A percentile compares a stretch with the other conserved stretches of the same genome.
These are phyloP conservation scores for Grallaria varia DNA, from an alignment of 2,113 vertebrate genomes.

Conservation along the genomic window DNA sequence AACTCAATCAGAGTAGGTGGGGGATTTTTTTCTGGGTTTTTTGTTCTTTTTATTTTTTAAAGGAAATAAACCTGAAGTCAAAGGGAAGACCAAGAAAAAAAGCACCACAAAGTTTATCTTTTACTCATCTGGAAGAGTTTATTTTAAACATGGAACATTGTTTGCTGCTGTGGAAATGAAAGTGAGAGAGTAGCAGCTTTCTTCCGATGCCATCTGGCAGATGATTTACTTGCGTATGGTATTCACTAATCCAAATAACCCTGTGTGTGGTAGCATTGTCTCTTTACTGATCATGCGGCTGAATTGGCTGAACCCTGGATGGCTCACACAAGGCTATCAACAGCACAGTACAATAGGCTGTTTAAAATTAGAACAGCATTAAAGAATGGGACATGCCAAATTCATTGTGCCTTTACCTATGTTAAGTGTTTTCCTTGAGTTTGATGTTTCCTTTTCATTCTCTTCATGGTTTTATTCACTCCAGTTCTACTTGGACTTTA, in stretches of 20 bases:
- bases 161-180: slow-evolving; percentile 81
- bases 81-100: slow-evolving; percentile 68
- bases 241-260: slow-evolving; percentile 79
- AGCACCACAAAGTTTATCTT: slow-evolving; percentile 76
- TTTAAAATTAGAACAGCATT: slow-evolving; percentile 51
- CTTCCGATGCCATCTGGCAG: slow-evolving; percentile 80
- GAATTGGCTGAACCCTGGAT: slow-evolving; percentile 72
- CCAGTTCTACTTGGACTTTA: neutral
- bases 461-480: neutral
- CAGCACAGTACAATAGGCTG: slow-evolving; percentile 39
- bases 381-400: neutral
- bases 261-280: slow-evolving; percentile 75
- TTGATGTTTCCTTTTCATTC: slow-evolving; percentile 9
- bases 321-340: slow-evolving; percentile 66
- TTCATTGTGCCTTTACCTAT: neutral
- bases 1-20: slow-evolving; percentile 55
- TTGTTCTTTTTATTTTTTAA: neutral
- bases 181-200: slow-evolving; percentile 77
- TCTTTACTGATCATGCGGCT: slow-evolving; percentile 65
- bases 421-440: neutral
- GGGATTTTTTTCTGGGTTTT: neutral
- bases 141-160: slow-evolving; percentile 80
- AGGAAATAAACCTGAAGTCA: slow-evolving; percentile 29
- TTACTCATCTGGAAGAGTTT: slow-evolving; percentile 87
- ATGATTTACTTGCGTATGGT: slow-evolving; percentile 75